phyloP scores from a whole-genome alignment of 2,888 invertebrate genomes.

The Aspidapion aeneum region DNA sequence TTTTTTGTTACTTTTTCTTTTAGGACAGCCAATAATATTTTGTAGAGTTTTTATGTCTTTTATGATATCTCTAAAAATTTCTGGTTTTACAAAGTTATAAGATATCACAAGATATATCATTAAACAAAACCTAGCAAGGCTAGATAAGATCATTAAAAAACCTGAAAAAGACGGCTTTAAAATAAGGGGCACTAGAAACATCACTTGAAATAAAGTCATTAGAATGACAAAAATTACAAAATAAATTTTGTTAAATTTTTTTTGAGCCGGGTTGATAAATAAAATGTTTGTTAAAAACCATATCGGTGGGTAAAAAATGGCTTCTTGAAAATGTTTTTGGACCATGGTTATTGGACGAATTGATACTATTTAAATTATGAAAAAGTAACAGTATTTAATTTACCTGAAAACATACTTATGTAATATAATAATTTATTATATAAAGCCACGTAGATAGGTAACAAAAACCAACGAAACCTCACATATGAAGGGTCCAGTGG shows the following conservation, averaged over 20 bases:
- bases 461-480: too few species aligned
- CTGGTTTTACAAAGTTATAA: neutral
- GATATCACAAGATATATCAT: neutral
- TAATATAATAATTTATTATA: too few species aligned
- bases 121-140: neutral
- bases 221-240: neutral
- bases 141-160: neutral
- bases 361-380: too few species aligned
- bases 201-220: neutral
- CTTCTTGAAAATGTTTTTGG: too few species aligned
- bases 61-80: neutral
- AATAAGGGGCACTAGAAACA: neutral
- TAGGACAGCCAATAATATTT: neutral
- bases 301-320: neutral
- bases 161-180: neutral
- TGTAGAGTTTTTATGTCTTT: neutral
- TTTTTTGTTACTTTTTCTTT: neutral
- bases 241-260: neutral
- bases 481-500: too few species aligned
- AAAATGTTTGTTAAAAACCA: neutral
- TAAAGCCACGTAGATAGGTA: too few species aligned
- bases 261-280: neutral
- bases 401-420: too few species aligned
- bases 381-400: too few species aligned
- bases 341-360: too few species aligned